A percentile compares a stretch with the other conserved stretches of the same genome.
phyloP scores from a whole-genome alignment of 1,140 invertebrate species.

The Formica exsecta region DNA sequence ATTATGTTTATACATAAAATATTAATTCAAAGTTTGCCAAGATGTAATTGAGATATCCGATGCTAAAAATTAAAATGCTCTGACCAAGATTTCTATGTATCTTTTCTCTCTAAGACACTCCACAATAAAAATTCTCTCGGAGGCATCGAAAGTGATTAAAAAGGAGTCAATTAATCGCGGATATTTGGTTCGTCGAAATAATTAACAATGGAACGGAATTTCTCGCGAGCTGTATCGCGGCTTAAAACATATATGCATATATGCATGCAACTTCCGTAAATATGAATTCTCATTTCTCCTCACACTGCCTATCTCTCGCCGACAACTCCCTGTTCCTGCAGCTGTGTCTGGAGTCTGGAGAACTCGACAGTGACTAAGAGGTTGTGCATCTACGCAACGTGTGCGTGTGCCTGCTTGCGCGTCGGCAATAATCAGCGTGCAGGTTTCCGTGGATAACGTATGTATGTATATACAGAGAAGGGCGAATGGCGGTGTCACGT shows the following conservation, averaged over 20 bases:
- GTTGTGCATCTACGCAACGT: not conserved
- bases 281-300: conserved; percentile 62
- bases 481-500: not conserved
- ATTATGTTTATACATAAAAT: not conserved
- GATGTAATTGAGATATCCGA: not conserved
- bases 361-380: conserved; percentile 20
- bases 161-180: not conserved
- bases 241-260: conserved; percentile 46
- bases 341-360: conserved; percentile 32
- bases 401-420: conserved; percentile 1
- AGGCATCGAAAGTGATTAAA: not conserved
- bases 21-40: not conserved
- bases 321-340: conserved; percentile 35
- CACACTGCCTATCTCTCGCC: conserved; percentile 64
- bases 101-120: not conserved
- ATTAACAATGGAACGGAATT: conserved; percentile 1
- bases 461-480: conserved; percentile 5
- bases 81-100: not conserved
- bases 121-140: not conserved
- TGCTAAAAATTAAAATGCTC: conserved; percentile 14
- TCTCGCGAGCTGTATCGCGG: not conserved
- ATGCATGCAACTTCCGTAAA: conserved; percentile 49
- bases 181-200: conserved; percentile 14
- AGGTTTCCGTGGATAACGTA: conserved; percentile 16
- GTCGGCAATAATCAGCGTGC: conserved; percentile 13